Base-by-base conservation (phyloP, 1,140 invertebrate species). In the Megathymus violae region DNA sequence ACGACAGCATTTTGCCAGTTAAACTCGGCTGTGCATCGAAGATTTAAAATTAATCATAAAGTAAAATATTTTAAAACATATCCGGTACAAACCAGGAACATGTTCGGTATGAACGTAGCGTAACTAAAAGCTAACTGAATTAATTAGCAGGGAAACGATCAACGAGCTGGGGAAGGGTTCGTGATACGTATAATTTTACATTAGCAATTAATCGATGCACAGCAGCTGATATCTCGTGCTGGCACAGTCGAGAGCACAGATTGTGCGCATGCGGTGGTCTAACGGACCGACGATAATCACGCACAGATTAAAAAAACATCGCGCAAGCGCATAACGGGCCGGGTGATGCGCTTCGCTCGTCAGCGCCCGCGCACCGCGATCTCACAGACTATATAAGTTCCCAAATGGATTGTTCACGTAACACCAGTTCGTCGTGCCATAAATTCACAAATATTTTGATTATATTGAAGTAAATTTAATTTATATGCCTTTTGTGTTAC, bases 251-350 rank as follows among this genome's bases (percentile, higher is more conserved):
- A 25, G 50, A 54, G 68, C 58, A 63, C 71, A 76, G 75, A 77
- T 70, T 68, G 70, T 67, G 79, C 80, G 78, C 82, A 78, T 81
- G 84, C 80, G 69, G 51, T 62, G 66, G 66, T 67, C 52, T 89
- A 89, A 89, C 85, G 87, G 87, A 62, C 66, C 65, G 62, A 51
- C 73, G 78, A 82, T 87, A 82, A 86, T 85, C 77, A 71, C 67
- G 61, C 47, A 56, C 62, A 66, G 80, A 82, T 85, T 80, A 84
- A 87, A 75, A 74, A 71, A 63, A 61, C 60, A 41, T 64, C 22
- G 59, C 73, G 74, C 73, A 64, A 65, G 74, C 77, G 76, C 74
- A 81, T 89, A 86, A 87, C 84, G 86, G 86, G 68, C 44, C 73
- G 64, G 48, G 34, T 82, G 86, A 82, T 82, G 78, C 86, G 84